Evolutionary conservation across 2,113 vertebrate species (phyloP).

Genomic region (Lasiurus borealis): DNA sequence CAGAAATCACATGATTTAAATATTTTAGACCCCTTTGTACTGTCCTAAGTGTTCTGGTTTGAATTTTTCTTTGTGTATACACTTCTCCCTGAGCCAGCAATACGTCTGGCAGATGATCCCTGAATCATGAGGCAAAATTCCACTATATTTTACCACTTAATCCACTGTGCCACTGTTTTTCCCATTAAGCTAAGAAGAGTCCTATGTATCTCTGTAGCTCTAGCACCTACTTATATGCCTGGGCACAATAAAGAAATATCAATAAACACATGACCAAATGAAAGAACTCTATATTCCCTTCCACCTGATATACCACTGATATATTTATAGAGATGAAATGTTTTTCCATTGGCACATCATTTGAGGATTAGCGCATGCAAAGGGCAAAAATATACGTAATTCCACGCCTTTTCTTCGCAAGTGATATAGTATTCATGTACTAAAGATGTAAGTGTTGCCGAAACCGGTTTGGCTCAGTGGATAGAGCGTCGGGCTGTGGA

Average conservation of each 20-base stretch:
- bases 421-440: neutral
- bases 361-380: neutral
- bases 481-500: too few relatives aligned
- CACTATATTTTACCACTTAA: neutral
- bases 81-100: neutral
- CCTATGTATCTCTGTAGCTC: neutral
- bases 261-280: conserved; percentile 22
- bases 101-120: neutral
- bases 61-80: neutral
- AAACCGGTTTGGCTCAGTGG: too few relatives aligned
- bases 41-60: conserved; percentile 29
- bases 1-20: conserved; percentile 40
- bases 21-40: neutral
- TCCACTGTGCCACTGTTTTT: neutral
- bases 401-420: neutral
- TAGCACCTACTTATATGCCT: neutral
- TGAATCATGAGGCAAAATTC: conserved; percentile 29
- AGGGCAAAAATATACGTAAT: neutral
- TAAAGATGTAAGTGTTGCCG: conserved; percentile 1
- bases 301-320: neutral
- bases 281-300: conserved; percentile 32
- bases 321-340: conserved; percentile 21
- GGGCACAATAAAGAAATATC: neutral
- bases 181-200: neutral
- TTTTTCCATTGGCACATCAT: conserved; percentile 32